A percentile compares a stretch with the other conserved stretches of the same genome.
phyloP scores from a whole-genome alignment of 1,140 invertebrate species.

The Temnothorax nylanderi region DNA sequence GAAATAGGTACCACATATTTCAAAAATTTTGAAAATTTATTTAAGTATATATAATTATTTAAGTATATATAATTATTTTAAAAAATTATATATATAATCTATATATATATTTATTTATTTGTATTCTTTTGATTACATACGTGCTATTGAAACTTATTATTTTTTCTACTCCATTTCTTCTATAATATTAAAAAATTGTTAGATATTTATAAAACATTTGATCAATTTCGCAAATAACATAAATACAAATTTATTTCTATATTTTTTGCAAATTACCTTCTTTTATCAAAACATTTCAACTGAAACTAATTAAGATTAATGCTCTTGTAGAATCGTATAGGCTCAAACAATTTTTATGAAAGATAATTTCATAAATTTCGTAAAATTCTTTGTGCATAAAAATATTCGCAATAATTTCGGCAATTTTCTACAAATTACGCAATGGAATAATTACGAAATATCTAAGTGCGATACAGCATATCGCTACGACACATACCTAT shows the following conservation, averaged over 20 bases:
- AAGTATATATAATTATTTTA: not conserved
- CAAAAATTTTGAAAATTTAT: not conserved
- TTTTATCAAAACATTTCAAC: not conserved
- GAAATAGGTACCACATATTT: not conserved
- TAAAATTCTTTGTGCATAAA: not conserved
- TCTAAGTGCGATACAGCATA: not conserved
- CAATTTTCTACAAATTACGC: not conserved
- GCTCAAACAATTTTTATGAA: not conserved
- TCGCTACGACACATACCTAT: not conserved
- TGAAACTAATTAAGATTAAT: not conserved
- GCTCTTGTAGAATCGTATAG: not conserved
- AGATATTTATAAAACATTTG: not conserved
- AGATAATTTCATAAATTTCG: not conserved
- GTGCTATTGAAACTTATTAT: not conserved
- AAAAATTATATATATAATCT: not conserved
- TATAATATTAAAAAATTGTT: not conserved
- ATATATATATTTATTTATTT: not conserved
- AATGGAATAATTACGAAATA: not conserved
- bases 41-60: not conserved
- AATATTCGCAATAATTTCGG: not conserved
- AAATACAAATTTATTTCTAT: not conserved
- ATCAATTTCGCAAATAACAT: not conserved
- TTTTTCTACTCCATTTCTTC: not conserved
- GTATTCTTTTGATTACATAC: not conserved
- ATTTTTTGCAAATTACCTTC: not conserved